These are phyloP conservation scores for Drosophila falleni DNA, from an alignment of 2,888 invertebrate genomes.

Conservation along the genomic window DNA sequence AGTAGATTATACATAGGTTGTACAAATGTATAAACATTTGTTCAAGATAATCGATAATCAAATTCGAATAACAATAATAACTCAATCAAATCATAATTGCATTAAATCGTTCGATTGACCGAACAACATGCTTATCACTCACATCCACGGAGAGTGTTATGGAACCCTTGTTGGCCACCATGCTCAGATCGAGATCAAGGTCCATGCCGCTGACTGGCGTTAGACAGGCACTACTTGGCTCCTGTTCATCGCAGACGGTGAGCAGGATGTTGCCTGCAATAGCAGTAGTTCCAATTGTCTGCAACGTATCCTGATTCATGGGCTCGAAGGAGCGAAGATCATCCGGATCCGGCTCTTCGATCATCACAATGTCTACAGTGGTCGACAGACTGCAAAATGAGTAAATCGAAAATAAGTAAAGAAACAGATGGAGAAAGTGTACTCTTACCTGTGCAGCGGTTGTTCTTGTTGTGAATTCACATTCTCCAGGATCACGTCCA, in stretches of 20 bases:
- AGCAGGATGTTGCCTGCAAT: constrained; percentile 63
- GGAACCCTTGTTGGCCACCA: constrained; percentile 90
- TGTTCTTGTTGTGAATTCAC: not conserved
- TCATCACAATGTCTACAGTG: constrained; percentile 83
- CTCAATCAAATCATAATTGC: not conserved
- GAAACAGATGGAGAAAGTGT: not conserved
- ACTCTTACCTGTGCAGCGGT: constrained; percentile 30
- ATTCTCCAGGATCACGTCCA: not conserved
- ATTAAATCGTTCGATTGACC: not conserved
- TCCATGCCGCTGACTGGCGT: constrained; percentile 90
- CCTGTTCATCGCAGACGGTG: constrained; percentile 65
- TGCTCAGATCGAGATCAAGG: constrained; percentile 87
- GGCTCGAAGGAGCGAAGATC: constrained; percentile 86
- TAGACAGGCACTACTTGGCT: constrained; percentile 76
- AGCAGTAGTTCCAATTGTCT: not conserved
- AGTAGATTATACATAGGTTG: too few relatives aligned
- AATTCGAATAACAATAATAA: too few relatives aligned
- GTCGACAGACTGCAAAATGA: constrained; percentile 22
- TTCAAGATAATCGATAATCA: too few relatives aligned
- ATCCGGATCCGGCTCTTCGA: constrained; percentile 76
- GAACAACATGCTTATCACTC: constrained; percentile 43
- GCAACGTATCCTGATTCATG: constrained; percentile 83
- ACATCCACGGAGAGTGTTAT: constrained; percentile 85
- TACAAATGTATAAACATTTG: too few relatives aligned
- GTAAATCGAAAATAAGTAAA: not conserved